phyloP scores from a whole-genome alignment of 2,888 invertebrate species.

The Acanthosepion esculentum region DNA sequence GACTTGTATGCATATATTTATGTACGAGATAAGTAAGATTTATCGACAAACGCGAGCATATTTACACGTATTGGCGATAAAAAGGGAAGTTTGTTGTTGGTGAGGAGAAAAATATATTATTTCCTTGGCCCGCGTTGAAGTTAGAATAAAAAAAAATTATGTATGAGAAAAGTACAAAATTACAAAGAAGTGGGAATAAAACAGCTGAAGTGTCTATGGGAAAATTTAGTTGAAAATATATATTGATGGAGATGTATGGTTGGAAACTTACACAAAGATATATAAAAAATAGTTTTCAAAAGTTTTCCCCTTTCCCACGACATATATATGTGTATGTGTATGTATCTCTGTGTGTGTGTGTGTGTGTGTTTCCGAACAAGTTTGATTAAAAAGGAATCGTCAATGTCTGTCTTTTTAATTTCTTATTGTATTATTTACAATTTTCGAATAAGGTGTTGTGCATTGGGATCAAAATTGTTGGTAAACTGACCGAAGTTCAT shows the following conservation, averaged over 20 bases:
- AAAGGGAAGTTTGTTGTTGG: background rate
- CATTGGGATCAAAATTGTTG: too few species aligned
- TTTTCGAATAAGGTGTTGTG: too few species aligned
- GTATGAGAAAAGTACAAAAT: background rate
- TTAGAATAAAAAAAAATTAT: background rate
- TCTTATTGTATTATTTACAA: too few species aligned
- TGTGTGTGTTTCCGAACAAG: too few species aligned
- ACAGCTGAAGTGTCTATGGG: background rate
- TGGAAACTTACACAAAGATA: background rate
- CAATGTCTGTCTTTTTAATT: too few species aligned
- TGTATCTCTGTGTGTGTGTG: too few species aligned
- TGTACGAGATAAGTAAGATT: background rate
- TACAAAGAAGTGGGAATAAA: background rate
- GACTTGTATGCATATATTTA: background rate
- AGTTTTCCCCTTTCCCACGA: too few species aligned
- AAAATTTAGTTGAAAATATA: background rate
- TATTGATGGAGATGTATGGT: background rate
- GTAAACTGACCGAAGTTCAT: too few species aligned
- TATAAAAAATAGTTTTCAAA: background rate
- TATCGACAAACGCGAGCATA: background rate
- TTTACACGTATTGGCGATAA: background rate
- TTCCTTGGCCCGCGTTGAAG: background rate
- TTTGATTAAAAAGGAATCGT: too few species aligned
- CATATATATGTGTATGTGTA: too few species aligned
- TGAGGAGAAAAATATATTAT: background rate